Evolutionary conservation across 2,113 vertebrate species (phyloP).

Genomic region (Dromas ardeola): DNA sequence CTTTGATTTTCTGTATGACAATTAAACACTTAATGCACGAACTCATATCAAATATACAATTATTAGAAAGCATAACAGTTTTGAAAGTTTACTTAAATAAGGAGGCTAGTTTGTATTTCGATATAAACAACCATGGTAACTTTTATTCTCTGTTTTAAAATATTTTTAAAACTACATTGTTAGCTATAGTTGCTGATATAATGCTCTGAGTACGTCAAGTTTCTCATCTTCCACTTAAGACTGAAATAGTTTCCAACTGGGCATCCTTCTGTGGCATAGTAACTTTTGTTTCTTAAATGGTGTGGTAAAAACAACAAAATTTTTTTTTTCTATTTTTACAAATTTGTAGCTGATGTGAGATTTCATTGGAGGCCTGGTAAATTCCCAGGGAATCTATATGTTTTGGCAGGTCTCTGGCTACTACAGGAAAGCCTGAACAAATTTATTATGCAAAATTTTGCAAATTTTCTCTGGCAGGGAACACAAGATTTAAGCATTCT

Average conservation of each 20-base stretch:
- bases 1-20: not conserved
- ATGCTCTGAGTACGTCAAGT: not conserved
- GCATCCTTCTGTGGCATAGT: not conserved
- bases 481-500: not conserved
- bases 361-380: not conserved
- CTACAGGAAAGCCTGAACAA: not conserved
- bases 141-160: not conserved
- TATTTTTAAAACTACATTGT: not conserved
- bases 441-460: not conserved
- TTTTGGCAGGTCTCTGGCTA: not conserved
- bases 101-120: not conserved
- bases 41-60: not conserved
- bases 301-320: not conserved
- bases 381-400: not conserved
- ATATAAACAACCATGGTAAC: not conserved
- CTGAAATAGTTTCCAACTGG: not conserved
- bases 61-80: not conserved
- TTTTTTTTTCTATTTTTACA: not conserved
- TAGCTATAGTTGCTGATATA: not conserved
- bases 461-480: not conserved
- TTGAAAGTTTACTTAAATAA: not conserved
- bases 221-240: not conserved
- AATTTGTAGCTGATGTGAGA: not conserved
- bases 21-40: not conserved
- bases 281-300: not conserved